phyloP scores from a whole-genome alignment of 1,140 invertebrate genomes.

The Chlorops oryzae region DNA sequence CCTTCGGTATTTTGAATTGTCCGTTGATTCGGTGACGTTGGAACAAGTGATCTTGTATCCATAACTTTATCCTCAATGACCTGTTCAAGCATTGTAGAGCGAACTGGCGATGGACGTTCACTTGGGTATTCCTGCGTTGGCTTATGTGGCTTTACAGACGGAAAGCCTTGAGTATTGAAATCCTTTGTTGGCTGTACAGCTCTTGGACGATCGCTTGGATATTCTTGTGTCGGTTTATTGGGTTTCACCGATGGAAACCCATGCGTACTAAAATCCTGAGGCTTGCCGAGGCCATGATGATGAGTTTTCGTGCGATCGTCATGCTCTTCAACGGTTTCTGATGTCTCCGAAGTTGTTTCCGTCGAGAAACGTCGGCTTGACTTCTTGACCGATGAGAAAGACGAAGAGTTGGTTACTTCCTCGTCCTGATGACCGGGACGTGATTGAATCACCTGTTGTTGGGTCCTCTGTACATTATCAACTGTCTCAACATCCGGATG shows the following conservation, averaged over 20 bases:
- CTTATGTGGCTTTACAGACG: conserved; percentile 9
- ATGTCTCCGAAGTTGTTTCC: conserved; percentile 41
- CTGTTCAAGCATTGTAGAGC: too few relatives aligned
- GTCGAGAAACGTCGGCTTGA: conserved; percentile 39
- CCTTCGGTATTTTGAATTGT: conserved; percentile 17
- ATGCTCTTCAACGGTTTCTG: conserved; percentile 32
- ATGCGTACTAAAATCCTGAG: conserved; percentile 35
- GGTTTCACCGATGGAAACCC: conserved; percentile 41
- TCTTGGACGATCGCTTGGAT: conserved; percentile 24
- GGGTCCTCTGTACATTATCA: conserved; percentile 24
- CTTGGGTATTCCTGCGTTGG: conserved; percentile 5
- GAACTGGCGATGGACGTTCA: too few relatives aligned
- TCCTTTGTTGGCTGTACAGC: background rate
- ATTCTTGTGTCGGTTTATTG: conserved; percentile 42
- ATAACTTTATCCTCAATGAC: background rate
- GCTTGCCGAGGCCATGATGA: conserved; percentile 1
- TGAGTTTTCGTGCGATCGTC: conserved; percentile 17
- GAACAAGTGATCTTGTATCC: background rate
- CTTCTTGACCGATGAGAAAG: conserved; percentile 35
- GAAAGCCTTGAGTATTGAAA: conserved; percentile 13
- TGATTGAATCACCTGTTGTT: background rate
- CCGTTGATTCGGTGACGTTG: background rate
- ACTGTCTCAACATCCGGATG: conserved; percentile 22
- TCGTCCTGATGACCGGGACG: conserved; percentile 15
- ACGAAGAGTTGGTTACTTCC: conserved; percentile 29